These are phyloP conservation scores for Xenopus laevis DNA, from an alignment of 2,113 vertebrate species.

Conservation along the genomic window DNA sequence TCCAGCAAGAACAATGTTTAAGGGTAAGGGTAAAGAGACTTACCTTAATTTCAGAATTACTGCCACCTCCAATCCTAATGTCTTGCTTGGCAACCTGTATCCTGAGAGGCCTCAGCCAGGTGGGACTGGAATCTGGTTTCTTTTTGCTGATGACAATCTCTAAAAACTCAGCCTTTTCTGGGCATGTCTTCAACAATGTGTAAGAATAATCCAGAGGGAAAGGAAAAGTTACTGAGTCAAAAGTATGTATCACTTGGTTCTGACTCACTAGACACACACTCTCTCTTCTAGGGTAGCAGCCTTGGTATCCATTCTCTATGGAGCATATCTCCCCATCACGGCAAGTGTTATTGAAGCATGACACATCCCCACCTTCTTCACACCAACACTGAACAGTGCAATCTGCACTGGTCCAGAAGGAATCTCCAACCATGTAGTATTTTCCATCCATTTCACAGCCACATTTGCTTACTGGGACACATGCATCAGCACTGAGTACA, in stretches of 20 bases:
- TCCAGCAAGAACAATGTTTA: too few species aligned
- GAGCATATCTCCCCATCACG: slow-evolving; percentile 81
- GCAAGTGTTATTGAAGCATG: slow-evolving; percentile 84
- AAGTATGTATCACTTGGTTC: slow-evolving; percentile 77
- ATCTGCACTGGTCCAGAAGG: slow-evolving; percentile 80
- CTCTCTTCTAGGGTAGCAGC: slow-evolving; percentile 86
- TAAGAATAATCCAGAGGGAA: slow-evolving; percentile 91
- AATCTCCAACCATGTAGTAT: slow-evolving; percentile 80
- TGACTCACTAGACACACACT: slow-evolving; percentile 80
- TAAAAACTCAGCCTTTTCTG: slow-evolving; percentile 64
- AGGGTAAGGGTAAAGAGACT: too few species aligned
- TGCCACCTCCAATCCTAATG: slow-evolving; percentile 81
- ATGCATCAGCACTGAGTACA: slow-evolving; percentile 81
- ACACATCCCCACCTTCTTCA: slow-evolving; percentile 70
- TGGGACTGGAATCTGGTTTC: slow-evolving; percentile 69
- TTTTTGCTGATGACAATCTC: slow-evolving; percentile 90
- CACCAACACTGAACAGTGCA: slow-evolving; percentile 82
- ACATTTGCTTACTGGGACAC: slow-evolving; percentile 74
- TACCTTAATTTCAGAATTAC: slow-evolving; percentile 83
- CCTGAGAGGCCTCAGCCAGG: slow-evolving; percentile 74
- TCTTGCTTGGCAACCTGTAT: slow-evolving; percentile 79
- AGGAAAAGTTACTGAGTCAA: slow-evolving; percentile 72
- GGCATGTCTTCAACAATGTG: slow-evolving; percentile 84
- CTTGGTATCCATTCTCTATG: slow-evolving; percentile 80
- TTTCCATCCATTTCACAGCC: slow-evolving; percentile 82